These are phyloP conservation scores for Cyanoramphus novaezelandiae DNA, from an alignment of 2,113 vertebrate species.

Conservation along the genomic window DNA sequence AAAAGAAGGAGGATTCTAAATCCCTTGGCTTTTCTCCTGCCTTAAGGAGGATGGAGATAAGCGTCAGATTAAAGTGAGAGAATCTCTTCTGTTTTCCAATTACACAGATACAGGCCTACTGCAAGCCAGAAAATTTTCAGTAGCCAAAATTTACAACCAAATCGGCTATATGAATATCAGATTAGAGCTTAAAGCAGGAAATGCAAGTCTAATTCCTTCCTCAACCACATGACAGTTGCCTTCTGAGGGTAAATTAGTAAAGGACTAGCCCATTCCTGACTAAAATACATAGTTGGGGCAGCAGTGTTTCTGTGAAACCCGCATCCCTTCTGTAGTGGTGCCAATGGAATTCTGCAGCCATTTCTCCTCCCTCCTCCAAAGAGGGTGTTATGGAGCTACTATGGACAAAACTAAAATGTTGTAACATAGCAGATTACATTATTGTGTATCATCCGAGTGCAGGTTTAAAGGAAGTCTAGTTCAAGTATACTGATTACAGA, in stretches of 20 bases:
- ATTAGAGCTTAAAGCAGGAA: conserved; percentile 26
- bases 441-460: neutral
- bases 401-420: neutral
- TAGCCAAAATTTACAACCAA: conserved; percentile 37
- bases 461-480: conserved; percentile 29
- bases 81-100: conserved; percentile 49
- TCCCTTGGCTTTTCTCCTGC: conserved; percentile 40
- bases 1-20: conserved; percentile 37
- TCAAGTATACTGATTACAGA: neutral
- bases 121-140: conserved; percentile 14
- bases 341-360: neutral
- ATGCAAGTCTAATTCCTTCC: conserved; percentile 18
- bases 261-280: neutral
- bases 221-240: neutral
- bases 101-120: neutral
- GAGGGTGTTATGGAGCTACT: neutral
- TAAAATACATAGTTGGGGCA: neutral
- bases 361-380: neutral
- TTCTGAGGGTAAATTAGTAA: neutral
- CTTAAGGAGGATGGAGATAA: conserved; percentile 58
- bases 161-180: conserved; percentile 22
- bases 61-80: conserved; percentile 37
- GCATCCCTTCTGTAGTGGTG: neutral
- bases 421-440: neutral
- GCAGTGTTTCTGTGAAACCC: neutral